phyloP scores from a whole-genome alignment of 2,113 vertebrate genomes.

The Rhinoptilus africanus region DNA sequence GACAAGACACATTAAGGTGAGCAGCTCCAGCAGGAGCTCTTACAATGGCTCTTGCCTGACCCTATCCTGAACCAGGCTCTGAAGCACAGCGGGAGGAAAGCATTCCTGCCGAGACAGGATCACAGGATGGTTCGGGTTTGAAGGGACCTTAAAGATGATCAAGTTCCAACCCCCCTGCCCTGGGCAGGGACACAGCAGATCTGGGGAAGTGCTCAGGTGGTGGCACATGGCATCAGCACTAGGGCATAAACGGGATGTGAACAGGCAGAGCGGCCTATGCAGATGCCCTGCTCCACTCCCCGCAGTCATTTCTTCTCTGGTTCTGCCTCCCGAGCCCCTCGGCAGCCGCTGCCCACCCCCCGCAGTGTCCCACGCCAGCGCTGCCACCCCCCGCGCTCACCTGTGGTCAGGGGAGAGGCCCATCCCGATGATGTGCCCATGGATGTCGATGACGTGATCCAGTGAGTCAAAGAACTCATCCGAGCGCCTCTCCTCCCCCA shows the following conservation, averaged over 20 bases:
- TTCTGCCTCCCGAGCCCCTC: background rate
- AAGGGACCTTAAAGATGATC: too few species aligned
- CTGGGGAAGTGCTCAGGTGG: rapidly evolving
- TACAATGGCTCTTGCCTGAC: background rate
- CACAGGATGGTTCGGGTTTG: too few species aligned
- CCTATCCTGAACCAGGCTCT: background rate
- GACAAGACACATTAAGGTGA: background rate
- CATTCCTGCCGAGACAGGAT: background rate
- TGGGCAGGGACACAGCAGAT: too few species aligned
- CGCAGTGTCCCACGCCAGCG: background rate
- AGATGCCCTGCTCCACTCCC: background rate
- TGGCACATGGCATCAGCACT: background rate
- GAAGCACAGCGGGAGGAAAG: background rate
- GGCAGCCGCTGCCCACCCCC: background rate
- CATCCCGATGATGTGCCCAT: conserved; percentile 96
- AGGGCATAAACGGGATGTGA: background rate
- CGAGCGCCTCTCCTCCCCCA: conserved; percentile 86
- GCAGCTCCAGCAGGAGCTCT: background rate
- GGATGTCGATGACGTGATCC: conserved; percentile 95
- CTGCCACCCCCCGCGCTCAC: conserved; percentile 19
- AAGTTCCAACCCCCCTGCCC: too few species aligned
- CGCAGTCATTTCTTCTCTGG: background rate
- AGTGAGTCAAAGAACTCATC: conserved; percentile 94
- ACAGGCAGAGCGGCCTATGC: rapidly evolving
- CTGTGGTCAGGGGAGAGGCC: conserved; percentile 97